phyloP scores from a whole-genome alignment of 2,888 invertebrate genomes.

The Polymixis lichenea region DNA sequence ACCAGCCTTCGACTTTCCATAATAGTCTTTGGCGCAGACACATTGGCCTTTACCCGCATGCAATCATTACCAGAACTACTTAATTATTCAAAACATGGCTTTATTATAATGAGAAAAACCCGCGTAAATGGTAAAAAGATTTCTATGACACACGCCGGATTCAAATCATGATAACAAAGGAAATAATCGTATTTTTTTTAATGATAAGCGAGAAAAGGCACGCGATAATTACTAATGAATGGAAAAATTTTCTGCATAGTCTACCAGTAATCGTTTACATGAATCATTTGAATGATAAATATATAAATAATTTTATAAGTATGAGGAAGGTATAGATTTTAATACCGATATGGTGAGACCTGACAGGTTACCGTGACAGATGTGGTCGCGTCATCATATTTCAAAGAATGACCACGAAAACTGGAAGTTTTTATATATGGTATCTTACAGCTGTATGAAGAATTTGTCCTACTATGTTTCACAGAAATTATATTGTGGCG shows the following conservation, averaged over 20 bases:
- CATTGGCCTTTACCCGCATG: constrained; percentile 72
- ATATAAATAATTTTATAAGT: constrained; percentile 50
- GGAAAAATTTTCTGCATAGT: constrained; percentile 69
- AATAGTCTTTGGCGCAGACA: constrained; percentile 68
- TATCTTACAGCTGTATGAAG: constrained; percentile 23
- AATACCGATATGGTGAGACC: constrained; percentile 14
- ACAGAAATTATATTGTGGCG: constrained; percentile 21
- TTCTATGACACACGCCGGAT: constrained; percentile 62
- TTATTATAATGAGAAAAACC: constrained; percentile 65
- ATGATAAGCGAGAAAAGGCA: constrained; percentile 57
- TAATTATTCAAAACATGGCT: constrained; percentile 69
- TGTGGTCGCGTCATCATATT: constrained; percentile 56
- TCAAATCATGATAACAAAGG: constrained; percentile 63
- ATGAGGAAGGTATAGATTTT: constrained; percentile 43
- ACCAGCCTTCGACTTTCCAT: constrained; percentile 75
- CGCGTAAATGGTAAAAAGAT: constrained; percentile 57
- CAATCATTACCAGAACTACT: constrained; percentile 69
- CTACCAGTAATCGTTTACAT: constrained; percentile 43
- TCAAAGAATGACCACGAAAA: constrained; percentile 50
- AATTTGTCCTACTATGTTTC: constrained; percentile 32
- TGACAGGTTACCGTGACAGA: constrained; percentile 24
- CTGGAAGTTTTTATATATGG: constrained; percentile 18
- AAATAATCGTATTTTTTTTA: constrained; percentile 61
- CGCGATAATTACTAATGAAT: constrained; percentile 67
- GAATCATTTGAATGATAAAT: constrained; percentile 63